Evolutionary conservation across 2,888 invertebrate genomes (phyloP).

Genomic region (Stenodema calcarata): DNA sequence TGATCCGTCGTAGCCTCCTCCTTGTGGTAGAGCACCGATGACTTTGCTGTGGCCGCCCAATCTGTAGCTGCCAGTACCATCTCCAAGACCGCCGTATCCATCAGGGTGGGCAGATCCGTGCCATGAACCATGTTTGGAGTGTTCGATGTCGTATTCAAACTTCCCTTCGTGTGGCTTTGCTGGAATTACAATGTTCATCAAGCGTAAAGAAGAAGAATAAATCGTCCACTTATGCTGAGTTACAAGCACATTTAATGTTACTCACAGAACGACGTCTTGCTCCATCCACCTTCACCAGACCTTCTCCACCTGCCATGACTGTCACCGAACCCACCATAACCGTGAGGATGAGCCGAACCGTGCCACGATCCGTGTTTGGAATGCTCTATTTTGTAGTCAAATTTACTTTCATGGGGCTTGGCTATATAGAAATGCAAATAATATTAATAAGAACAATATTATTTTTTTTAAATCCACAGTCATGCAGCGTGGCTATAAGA

Average conservation of each 20-base stretch:
- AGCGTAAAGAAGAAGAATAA: no score
- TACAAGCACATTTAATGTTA: background rate
- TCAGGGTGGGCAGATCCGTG: slow-evolving; percentile 53
- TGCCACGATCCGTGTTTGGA: slow-evolving; percentile 37
- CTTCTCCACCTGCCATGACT: background rate
- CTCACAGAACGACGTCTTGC: background rate
- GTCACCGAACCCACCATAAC: slow-evolving; percentile 20
- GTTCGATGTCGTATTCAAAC: slow-evolving; percentile 48
- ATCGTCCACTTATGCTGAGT: no score
- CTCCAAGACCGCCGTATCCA: slow-evolving; percentile 53
- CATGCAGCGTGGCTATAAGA: no score
- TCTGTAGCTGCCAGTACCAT: slow-evolving; percentile 50
- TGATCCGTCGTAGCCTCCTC: slow-evolving; percentile 21
- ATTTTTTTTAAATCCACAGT: no score
- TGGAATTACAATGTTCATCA: background rate
- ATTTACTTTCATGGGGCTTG: slow-evolving; percentile 14
- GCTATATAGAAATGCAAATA: background rate
- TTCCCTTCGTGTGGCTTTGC: slow-evolving; percentile 48
- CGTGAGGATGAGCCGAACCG: slow-evolving; percentile 25
- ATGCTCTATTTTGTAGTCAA: slow-evolving; percentile 24
- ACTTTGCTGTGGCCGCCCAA: slow-evolving; percentile 36
- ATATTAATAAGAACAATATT: no score
- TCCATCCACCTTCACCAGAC: background rate
- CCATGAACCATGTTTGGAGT: slow-evolving; percentile 49
- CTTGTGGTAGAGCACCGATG: slow-evolving; percentile 49